Percentiles rank a stretch among this genome's conserved stretches.
These are phyloP conservation scores for Encarsia formosa DNA, from an alignment of 2,888 invertebrate species.

Conservation along the genomic window DNA sequence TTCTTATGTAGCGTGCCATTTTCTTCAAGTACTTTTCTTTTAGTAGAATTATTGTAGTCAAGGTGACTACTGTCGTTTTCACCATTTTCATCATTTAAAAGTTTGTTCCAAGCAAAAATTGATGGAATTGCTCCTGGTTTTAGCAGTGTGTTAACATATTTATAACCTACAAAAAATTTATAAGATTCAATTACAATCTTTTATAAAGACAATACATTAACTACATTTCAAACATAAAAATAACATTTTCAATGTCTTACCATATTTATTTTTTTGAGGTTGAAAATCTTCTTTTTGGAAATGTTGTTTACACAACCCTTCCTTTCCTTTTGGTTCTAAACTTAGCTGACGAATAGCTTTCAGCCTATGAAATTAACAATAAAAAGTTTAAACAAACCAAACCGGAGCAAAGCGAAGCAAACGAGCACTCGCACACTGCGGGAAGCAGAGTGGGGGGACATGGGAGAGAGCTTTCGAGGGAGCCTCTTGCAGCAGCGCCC, in stretches of 20 bases:
- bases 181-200: not conserved
- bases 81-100: not conserved
- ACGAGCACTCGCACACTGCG: no score
- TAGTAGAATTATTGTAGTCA: not conserved
- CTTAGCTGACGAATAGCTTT: slow-evolving; percentile 1
- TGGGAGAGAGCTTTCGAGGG: no score
- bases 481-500: no score
- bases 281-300: not conserved
- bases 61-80: not conserved
- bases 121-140: not conserved
- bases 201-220: not conserved
- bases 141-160: not conserved
- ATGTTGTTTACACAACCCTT: not conserved
- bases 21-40: not conserved
- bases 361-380: no score
- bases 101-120: not conserved
- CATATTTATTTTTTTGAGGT: no score
- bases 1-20: not conserved
- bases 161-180: not conserved
- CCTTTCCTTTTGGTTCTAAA: not conserved
- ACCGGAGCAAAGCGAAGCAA: no score
- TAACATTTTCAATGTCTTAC: not conserved
- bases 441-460: no score
- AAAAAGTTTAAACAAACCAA: no score
- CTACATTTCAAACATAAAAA: not conserved